Evolutionary conservation across 2,113 vertebrate genomes (phyloP), one percentile per base, ranked within the genome.

Genomic region (Dasypus novemcinctus): DNA sequence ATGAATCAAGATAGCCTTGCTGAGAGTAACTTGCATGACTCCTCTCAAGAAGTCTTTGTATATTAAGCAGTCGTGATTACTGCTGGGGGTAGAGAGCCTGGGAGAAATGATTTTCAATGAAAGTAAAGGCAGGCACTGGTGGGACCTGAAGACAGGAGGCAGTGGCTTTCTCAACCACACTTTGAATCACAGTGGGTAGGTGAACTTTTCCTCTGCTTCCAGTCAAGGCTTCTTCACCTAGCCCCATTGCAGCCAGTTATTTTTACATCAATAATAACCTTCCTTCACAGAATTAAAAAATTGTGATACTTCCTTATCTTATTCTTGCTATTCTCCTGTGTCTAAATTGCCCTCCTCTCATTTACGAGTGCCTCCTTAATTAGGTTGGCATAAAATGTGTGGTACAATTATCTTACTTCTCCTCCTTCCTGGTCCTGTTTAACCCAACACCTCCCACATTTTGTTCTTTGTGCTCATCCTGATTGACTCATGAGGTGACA

Each of bases 401-500:
- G 82, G 63, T 85, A 29, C 38, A 68, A 15, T 91, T 80, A 72
- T 80, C 87, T 91, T 46, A 46, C 63, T 96, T 96, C 64, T 91
- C 82, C 46, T 93, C 61, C 83, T 66, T 91, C n/a, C 46, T 63
- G 57, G 61, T 7, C 2, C 81, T 63, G 49, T 74, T 88, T 85
- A 86, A 81, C 54, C 64, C 82, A 75, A 96, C 88, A 94, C 88
- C 64, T 98, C 96, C 95, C 57, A 91, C 82, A 33, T 80, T 69
- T 74, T 75, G 36, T 92, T 95, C 63, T 87, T 23, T 72, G 36
- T 43, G 71, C 49, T 88, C 59, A 38, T 94, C 74, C 88, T 23
- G 15, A 31, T 88, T 94, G 91, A 95, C 96, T 93, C 93, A 63
- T 66, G 81, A 92, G 91, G 82, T 66, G 85, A 74, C 63, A 80